Percentiles rank a stretch among this genome's conserved stretches.
Evolutionary conservation across 2,797 vertebrate genomes (phyloP).

Genomic region (Bradypus variegatus): DNA sequence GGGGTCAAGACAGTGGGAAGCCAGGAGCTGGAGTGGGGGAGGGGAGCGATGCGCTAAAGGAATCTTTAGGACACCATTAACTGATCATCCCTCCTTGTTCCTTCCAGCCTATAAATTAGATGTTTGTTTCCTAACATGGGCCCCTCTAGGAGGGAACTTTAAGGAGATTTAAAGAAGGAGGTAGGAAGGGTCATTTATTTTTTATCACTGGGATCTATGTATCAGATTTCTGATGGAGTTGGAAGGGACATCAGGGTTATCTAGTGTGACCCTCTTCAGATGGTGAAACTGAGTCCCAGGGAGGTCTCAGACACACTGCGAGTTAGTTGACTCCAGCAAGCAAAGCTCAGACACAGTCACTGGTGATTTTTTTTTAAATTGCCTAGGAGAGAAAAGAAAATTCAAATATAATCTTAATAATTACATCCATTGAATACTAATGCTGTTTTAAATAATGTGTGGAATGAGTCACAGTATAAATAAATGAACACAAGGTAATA

Average conservation of each 20-base stretch:
- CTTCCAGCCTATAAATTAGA: background rate
- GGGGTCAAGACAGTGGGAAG: background rate
- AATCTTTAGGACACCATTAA: background rate
- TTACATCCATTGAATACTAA: background rate
- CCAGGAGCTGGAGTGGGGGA: background rate
- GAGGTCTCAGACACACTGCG: background rate
- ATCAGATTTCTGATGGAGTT: background rate
- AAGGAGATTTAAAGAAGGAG: conserved; percentile 22
- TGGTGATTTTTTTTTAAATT: background rate
- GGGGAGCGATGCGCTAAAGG: background rate
- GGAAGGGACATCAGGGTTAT: background rate
- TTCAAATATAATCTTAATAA: background rate
- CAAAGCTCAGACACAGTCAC: background rate
- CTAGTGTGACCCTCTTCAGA: background rate
- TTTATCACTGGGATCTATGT: background rate
- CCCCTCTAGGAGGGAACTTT: background rate
- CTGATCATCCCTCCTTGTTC: background rate
- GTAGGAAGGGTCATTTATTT: background rate
- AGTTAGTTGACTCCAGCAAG: background rate
- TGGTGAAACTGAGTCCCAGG: background rate
- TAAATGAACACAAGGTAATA: background rate
- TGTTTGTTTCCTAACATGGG: background rate
- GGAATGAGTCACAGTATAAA: background rate
- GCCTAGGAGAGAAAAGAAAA: background rate
- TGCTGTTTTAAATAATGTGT: background rate